A percentile compares a stretch with the other conserved stretches of the same genome.
phyloP scores from a whole-genome alignment of 2,797 vertebrate genomes.

The Petrocephalus sullivani region DNA sequence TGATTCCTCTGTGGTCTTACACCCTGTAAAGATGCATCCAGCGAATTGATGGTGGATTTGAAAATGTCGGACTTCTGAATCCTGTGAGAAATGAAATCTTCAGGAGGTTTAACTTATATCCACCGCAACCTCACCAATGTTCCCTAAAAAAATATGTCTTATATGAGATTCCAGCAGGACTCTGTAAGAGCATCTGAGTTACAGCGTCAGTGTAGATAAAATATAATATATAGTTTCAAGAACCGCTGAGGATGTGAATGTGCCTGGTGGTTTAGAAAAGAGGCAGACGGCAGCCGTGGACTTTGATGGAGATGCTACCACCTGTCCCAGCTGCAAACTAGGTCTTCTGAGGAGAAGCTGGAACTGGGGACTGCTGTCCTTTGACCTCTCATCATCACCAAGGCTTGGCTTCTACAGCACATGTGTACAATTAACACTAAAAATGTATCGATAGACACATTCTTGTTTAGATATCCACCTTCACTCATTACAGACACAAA shows the following conservation, averaged over 20 bases:
- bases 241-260: not conserved
- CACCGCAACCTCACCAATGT: not conserved
- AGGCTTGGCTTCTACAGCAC: not conserved
- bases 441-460: not conserved
- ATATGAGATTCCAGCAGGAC: not conserved
- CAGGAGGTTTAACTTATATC: slow-evolving; percentile 2
- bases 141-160: not conserved
- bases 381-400: not conserved
- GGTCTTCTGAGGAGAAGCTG: not conserved
- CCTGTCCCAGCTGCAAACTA: not conserved
- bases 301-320: not conserved
- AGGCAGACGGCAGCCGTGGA: not conserved
- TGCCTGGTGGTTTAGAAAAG: not conserved
- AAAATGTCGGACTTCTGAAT: not conserved
- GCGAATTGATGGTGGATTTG: not conserved
- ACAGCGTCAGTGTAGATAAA: not conserved
- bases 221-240: not conserved
- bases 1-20: not conserved
- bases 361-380: not conserved
- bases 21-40: not conserved
- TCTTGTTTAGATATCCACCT: not conserved
- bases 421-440: not conserved
- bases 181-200: not conserved
- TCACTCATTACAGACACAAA: not conserved
- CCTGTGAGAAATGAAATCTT: not conserved